Evolutionary conservation across 2,888 invertebrate genomes (phyloP).

Genomic region (Escarpia spicata): DNA sequence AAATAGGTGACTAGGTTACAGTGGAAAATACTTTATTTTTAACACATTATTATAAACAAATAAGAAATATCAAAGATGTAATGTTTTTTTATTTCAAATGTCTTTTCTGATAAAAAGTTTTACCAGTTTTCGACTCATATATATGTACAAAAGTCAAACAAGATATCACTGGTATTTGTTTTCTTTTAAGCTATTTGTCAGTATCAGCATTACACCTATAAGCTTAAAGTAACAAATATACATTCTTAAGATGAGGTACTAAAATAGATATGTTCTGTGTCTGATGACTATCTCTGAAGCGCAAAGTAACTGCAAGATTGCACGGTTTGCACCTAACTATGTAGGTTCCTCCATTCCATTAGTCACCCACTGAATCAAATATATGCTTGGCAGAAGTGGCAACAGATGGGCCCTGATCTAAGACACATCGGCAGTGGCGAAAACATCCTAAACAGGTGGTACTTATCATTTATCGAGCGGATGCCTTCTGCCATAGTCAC

Average conservation of each 20-base stretch:
- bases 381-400: neutral
- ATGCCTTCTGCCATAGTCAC: neutral
- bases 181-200: no score
- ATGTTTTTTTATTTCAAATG: no score
- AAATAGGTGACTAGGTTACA: no score
- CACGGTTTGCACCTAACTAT: neutral
- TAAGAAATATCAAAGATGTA: no score
- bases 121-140: no score
- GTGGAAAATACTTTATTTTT: no score
- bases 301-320: neutral
- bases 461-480: neutral
- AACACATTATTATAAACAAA: no score
- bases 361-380: neutral
- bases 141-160: no score
- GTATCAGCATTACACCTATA: no score
- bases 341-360: neutral
- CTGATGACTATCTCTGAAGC: neutral
- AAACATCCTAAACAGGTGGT: neutral
- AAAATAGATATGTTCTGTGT: neutral
- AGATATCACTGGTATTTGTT: no score
- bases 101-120: no score
- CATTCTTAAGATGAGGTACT: neutral
- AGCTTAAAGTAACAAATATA: neutral
- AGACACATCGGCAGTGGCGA: neutral
- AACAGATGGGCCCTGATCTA: neutral